Evolutionary conservation across 2,888 invertebrate genomes (phyloP), one percentile per base, ranked within the genome.

Genomic region (Ecliptopera silaceata): DNA sequence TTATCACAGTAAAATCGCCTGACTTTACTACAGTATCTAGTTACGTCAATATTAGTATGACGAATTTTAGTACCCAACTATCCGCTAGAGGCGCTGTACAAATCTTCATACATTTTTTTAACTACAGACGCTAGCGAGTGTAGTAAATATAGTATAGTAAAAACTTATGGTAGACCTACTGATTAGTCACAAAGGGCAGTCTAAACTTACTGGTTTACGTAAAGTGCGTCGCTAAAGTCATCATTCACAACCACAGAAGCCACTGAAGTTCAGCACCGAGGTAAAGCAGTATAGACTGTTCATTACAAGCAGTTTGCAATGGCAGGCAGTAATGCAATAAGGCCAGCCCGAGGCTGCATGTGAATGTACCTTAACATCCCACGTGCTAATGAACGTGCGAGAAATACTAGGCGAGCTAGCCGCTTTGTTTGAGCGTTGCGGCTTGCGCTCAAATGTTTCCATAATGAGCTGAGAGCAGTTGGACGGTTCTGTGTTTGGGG

Each of bases 321-420:
- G 51, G 53, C 41, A 47, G 39, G 15, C 55, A 50, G 65, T 80
- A 77, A 79, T 78, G 71, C 69, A 77, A 77, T 79, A 75, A 75
- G 63, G 60, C 53, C 47, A 49, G 59, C 60, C 59, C 41, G 63
- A 56, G 48, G 63, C 54, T 74, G 76, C 76, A 81, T 81, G 80
- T 79, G 80, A 82, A 83, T 82, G 75, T 54, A 60, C 64, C 72
- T 68, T 79, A 77, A 79, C 79, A 59, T 71, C 62, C 68, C 68
- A 67, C 76, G 79, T 82, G 77, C 75, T 77, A 81, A 82, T 77
- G 80, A 81, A 77, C 70, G 79, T 74, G 77, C 68, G 73, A 59
- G 67, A 68, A 70, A 63, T 64, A 70, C 70, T 38, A 34, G 53
- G 15, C 38, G 32, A 17, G 38, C 32, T n/a, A 18, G 48, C 26